phyloP scores from a whole-genome alignment of 2,113 vertebrate species.

The Peromyscus californicus region DNA sequence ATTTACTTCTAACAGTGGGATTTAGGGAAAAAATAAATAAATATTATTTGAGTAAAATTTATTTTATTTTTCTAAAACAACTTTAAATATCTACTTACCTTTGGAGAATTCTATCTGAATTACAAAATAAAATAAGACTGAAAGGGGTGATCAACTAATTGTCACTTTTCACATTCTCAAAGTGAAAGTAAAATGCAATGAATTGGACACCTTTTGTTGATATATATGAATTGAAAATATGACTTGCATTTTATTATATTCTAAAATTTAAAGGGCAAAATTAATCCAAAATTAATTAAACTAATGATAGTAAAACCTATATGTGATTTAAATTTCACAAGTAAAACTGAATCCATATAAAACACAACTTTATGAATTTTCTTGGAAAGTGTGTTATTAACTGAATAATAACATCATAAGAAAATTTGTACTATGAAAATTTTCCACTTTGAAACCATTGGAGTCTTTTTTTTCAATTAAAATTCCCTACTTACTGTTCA shows the following conservation, averaged over 20 bases:
- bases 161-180: neutral
- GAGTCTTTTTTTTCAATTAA: neutral
- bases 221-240: neutral
- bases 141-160: neutral
- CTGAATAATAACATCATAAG: neutral
- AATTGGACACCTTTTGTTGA: neutral
- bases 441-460: neutral
- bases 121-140: neutral
- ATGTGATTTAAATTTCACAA: neutral
- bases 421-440: neutral
- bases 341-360: neutral
- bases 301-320: neutral
- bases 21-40: neutral
- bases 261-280: neutral
- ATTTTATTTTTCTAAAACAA: neutral
- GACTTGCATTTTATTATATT: neutral
- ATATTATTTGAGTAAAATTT: neutral
- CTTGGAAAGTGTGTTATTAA: neutral
- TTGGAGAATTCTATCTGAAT: neutral
- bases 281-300: neutral
- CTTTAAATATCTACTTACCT: neutral
- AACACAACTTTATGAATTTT: neutral
- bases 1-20: neutral
- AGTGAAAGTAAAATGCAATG: neutral
- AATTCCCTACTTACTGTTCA: slow-evolving; percentile 46